phyloP scores from a whole-genome alignment of 2,888 invertebrate species.

The Cryptus armator region DNA sequence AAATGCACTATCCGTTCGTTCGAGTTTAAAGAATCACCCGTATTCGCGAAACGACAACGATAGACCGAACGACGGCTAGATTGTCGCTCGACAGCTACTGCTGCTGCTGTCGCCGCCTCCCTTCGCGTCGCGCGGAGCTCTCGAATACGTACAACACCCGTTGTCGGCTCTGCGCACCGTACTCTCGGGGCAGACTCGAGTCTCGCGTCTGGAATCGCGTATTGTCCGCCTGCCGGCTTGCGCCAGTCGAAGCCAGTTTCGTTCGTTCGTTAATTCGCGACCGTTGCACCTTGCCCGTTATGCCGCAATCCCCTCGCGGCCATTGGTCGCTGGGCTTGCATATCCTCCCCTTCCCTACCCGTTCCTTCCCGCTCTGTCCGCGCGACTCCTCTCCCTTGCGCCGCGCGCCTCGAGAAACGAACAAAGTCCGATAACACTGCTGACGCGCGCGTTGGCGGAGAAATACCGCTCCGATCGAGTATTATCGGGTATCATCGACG shows the following conservation, averaged over 20 bases:
- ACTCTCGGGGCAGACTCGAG: background rate
- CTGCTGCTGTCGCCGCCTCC: background rate
- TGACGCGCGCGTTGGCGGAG: background rate
- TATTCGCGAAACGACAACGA: constrained; percentile 43
- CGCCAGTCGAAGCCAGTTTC: constrained; percentile 82
- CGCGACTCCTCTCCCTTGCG: background rate
- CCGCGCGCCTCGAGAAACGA: background rate
- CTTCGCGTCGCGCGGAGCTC: background rate
- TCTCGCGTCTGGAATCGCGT: background rate
- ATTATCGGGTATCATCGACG: constrained; percentile 20
- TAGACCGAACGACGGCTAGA: constrained; percentile 1
- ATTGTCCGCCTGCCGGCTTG: constrained; percentile 19
- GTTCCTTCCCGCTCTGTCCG: background rate
- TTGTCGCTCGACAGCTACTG: background rate
- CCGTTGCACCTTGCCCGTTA: constrained; percentile 37
- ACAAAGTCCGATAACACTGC: constrained; percentile 13
- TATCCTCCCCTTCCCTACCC: too few species aligned
- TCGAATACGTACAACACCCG: constrained; percentile 45
- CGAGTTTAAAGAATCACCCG: constrained; percentile 6
- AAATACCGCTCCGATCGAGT: constrained; percentile 10
- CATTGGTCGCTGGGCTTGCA: background rate
- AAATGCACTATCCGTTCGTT: background rate
- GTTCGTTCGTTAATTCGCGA: constrained; percentile 64
- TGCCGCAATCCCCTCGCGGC: background rate
- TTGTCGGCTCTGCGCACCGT: constrained; percentile 65